Evolutionary conservation across 2,888 invertebrate genomes (phyloP), one percentile per base, ranked within the genome.

Genomic region (Orchestes rusci): DNA sequence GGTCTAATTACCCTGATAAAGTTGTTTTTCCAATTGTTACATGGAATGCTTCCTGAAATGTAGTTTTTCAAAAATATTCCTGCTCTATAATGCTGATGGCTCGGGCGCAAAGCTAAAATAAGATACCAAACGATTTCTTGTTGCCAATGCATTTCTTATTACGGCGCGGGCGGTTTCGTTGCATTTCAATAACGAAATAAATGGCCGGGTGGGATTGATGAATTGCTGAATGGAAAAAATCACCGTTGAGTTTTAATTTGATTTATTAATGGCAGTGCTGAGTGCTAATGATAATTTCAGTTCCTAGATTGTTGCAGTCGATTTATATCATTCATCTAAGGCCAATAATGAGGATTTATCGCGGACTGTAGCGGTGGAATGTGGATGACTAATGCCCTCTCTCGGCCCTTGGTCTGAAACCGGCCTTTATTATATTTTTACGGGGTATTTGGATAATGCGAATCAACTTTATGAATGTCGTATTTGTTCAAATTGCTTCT

Each of bases 301-400:
- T n/a, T n/a, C n/a, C n/a, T n/a, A n/a, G n/a, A n/a, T n/a, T n/a
- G n/a, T n/a, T n/a, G n/a, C n/a, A n/a, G n/a, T n/a, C n/a, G n/a
- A n/a, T n/a, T n/a, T n/a, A n/a, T n/a, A n/a, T n/a, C n/a, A n/a
- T n/a, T n/a, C n/a, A n/a, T n/a, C n/a, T n/a, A n/a, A n/a, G 67
- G 68, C 70, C 72, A 72, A 73, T 74, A 74, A 74, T 74, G 73
- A 73, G 73, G 73, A 74, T 74, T 74, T 74, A 74, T 73, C 65
- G 69, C 68, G 53, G 54, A 69, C 68, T 71, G 73, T 71, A 71
- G 71, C 70, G 70, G 68, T 67, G 67, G n/a, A 67, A 70, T 67
- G 67, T 67, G 70, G 68, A 70, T 72, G 72, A 73, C 68, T 72
- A 72, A 73, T 72, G 70, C 69, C 65, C 56, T 55, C 69, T 66